Evolutionary conservation across 2,888 invertebrate species (phyloP), one percentile per base, ranked within the genome.

Genomic region (Erynnis tages): DNA sequence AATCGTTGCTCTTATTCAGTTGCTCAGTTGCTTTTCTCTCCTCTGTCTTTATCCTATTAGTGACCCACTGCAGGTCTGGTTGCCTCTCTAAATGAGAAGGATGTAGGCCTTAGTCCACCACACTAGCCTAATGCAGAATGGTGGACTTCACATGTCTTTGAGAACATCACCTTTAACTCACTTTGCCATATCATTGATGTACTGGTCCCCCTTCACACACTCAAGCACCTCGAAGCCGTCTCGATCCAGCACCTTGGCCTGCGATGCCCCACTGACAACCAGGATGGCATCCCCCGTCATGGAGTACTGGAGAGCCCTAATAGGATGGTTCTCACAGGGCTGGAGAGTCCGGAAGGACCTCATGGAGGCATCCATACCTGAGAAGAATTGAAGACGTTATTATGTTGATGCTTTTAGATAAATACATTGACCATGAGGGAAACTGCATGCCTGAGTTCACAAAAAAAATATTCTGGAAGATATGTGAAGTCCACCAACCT

Each of bases 281-380:
- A 99, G 89, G 48, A 99, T 94, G 35, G 94, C 93, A 80, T 99
- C 99, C 0, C 99, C 99, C 0, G 98, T 98, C 0, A 93, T 93
- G 0, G 98, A 98, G 81, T 98, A 99, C 65, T 98, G 95, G 0
- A 98, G 77, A 30, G 94, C 93, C 59, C 94, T 94, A 54, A 99
- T 97, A 0, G 97, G 97, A 79, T 99, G 98, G 75, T 95, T 96
- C 79, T 98, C 98, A 73, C 98, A 98, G 0, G 99, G 98, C 61
- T 96, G 95, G n/a, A 98, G 88, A 0, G 95, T 95, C 14, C 98
- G 92, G 77, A 98, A 99, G 40, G 97, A 96, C 45, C 95, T 93
- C 90, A 98, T 92, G 0, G 95, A 93, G 0, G 96, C 93, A 76
- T 99, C 98, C 98, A 99, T 99, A 2, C 98, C 99, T 88, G 64